phyloP scores from a whole-genome alignment of 2,888 invertebrate genomes.

The Harpalus rubripes region DNA sequence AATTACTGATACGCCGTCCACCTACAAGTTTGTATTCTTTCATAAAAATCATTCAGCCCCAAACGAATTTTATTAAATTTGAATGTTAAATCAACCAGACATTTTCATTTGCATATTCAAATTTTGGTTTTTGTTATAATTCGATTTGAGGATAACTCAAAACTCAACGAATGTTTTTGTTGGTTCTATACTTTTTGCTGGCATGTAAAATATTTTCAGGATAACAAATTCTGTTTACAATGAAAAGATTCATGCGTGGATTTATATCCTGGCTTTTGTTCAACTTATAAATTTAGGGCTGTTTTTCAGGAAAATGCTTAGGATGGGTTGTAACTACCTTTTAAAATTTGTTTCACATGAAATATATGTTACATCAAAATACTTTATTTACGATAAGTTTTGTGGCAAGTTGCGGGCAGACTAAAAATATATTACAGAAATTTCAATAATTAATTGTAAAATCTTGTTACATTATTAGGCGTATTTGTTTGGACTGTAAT shows the following conservation, averaged over 20 bases:
- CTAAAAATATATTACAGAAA: too few relatives aligned
- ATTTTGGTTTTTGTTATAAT: constrained; percentile 37
- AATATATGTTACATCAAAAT: not conserved
- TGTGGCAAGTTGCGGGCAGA: too few relatives aligned
- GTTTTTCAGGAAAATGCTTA: not conserved
- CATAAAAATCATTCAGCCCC: constrained; percentile 1
- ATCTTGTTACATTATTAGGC: too few relatives aligned
- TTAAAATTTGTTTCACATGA: not conserved
- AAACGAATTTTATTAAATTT: constrained; percentile 51
- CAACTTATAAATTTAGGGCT: not conserved
- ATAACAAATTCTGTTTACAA: not conserved
- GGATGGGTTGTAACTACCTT: not conserved
- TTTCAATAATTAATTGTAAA: too few relatives aligned
- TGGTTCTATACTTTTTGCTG: not conserved
- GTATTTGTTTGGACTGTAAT: too few relatives aligned
- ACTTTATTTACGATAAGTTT: too few relatives aligned
- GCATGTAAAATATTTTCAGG: not conserved
- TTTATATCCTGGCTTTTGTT: not conserved
- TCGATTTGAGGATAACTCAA: constrained; percentile 13
- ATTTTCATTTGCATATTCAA: constrained; percentile 52
- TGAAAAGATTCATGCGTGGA: not conserved
- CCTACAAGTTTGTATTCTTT: constrained; percentile 75
- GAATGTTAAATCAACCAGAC: constrained; percentile 30
- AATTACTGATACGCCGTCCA: constrained; percentile 92
- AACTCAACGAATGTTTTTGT: constrained; percentile 36